Evolutionary conservation across 1,140 invertebrate species (phyloP).

Genomic region (Tachypleus tridentatus): DNA sequence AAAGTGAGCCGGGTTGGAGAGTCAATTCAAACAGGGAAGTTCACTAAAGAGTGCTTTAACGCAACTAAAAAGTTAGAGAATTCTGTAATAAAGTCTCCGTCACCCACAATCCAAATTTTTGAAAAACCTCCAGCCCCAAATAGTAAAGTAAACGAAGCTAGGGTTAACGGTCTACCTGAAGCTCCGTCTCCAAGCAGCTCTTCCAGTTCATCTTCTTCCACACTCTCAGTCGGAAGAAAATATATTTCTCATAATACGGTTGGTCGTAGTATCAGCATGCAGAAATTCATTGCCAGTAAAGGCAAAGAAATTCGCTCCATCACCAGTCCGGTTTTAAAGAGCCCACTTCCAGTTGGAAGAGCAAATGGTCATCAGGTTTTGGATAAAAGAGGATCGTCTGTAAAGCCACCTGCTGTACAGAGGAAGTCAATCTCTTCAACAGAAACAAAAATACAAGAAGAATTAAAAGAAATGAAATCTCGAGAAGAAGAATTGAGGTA

Average conservation of each 20-base stretch:
- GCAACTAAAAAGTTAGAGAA: too few relatives aligned
- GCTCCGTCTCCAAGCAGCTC: too few relatives aligned
- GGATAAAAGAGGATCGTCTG: background rate
- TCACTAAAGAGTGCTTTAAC: too few relatives aligned
- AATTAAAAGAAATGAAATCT: slow-evolving; percentile 56
- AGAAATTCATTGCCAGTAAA: slow-evolving; percentile 57
- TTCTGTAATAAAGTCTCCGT: too few relatives aligned
- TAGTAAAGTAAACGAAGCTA: too few relatives aligned
- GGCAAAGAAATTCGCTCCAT: slow-evolving; percentile 32
- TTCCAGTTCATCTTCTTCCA: too few relatives aligned
- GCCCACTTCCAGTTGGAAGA: background rate
- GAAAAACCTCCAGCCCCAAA: too few relatives aligned
- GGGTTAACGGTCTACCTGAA: too few relatives aligned
- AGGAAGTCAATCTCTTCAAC: slow-evolving; percentile 33
- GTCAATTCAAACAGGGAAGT: too few relatives aligned
- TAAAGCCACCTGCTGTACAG: background rate
- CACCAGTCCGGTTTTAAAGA: background rate
- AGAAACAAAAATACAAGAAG: slow-evolving; percentile 63
- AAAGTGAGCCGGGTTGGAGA: slow-evolving; percentile 22
- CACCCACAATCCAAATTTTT: too few relatives aligned
- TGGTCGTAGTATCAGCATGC: slow-evolving; percentile 45
- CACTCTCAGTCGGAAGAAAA: too few relatives aligned
- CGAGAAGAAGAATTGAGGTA: slow-evolving; percentile 59
- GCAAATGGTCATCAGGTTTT: background rate
- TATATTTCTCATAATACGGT: too few relatives aligned